Percentiles rank a stretch among this genome's conserved stretches.
These are phyloP conservation scores for Ophiothrix spiculata DNA, from an alignment of 35 echinoderm and acorn worm genomes.

Conservation along the genomic window DNA sequence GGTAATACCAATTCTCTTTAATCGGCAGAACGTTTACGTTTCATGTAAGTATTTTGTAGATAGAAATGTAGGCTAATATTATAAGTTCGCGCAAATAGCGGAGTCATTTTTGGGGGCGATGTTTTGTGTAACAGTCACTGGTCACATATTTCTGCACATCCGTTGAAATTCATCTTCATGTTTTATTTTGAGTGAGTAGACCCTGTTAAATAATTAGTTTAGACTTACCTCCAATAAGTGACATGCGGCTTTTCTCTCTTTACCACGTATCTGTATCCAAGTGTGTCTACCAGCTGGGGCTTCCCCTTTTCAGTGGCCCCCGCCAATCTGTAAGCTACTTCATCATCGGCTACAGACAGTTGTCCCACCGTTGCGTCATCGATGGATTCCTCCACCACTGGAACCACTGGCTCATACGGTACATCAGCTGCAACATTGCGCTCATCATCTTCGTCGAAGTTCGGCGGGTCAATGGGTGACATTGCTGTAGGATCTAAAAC, in stretches of 20 bases:
- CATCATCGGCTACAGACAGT: not conserved
- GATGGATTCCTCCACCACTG: not conserved
- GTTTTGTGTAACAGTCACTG: not conserved
- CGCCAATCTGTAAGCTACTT: not conserved
- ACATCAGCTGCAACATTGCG: not conserved
- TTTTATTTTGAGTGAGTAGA: too few species aligned
- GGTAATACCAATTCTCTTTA: too few species aligned
- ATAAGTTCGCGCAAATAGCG: not conserved
- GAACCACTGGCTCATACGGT: not conserved
- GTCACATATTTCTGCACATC: not conserved
- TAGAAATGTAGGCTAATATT: not conserved
- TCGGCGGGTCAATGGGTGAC: too few species aligned
- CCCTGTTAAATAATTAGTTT: too few species aligned
- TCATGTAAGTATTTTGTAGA: not conserved
- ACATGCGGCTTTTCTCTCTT: not conserved
- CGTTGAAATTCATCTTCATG: too few species aligned
- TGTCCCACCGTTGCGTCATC: not conserved
- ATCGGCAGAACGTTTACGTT: too few species aligned
- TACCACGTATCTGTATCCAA: not conserved
- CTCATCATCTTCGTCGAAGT: not conserved
- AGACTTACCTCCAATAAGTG: not conserved
- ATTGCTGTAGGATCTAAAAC: too few species aligned
- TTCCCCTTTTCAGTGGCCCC: not conserved
- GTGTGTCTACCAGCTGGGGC: not conserved
- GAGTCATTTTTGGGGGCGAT: not conserved